A percentile compares a stretch with the other conserved stretches of the same genome.
Evolutionary conservation across 2,113 vertebrate genomes (phyloP).

Genomic region (Vireo altiloquus): DNA sequence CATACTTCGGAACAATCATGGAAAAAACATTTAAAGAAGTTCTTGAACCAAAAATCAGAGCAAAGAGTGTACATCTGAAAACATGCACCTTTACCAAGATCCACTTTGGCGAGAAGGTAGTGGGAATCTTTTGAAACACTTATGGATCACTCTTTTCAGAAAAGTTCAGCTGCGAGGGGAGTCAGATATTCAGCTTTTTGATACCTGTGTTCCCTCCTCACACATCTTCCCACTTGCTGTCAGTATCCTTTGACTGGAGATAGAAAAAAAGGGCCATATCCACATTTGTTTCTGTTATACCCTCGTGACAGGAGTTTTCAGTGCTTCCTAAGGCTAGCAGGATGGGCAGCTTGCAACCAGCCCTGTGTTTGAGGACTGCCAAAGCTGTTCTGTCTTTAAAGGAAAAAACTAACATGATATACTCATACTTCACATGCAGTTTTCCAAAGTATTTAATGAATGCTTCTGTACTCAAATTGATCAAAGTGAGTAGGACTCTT

Average conservation of each 20-base stretch:
- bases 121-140: neutral
- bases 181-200: neutral
- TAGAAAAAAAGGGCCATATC: neutral
- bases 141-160: neutral
- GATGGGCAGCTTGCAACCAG: neutral
- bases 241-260: neutral
- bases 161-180: neutral
- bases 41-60: constrained; percentile 81
- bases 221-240: neutral
- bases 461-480: neutral
- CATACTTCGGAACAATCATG: constrained; percentile 90
- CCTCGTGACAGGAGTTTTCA: neutral
- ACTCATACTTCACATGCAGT: neutral
- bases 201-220: neutral
- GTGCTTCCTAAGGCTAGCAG: neutral
- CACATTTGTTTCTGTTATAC: neutral
- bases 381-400: neutral
- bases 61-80: constrained; percentile 82
- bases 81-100: constrained; percentile 90
- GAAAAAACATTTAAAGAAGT: constrained; percentile 87
- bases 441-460: neutral
- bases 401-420: neutral
- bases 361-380: neutral
- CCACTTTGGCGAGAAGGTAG: constrained; percentile 88
- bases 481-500: neutral